Evolutionary conservation across 2,888 invertebrate species (phyloP).

Genomic region (Rhyacophila evoluta): DNA sequence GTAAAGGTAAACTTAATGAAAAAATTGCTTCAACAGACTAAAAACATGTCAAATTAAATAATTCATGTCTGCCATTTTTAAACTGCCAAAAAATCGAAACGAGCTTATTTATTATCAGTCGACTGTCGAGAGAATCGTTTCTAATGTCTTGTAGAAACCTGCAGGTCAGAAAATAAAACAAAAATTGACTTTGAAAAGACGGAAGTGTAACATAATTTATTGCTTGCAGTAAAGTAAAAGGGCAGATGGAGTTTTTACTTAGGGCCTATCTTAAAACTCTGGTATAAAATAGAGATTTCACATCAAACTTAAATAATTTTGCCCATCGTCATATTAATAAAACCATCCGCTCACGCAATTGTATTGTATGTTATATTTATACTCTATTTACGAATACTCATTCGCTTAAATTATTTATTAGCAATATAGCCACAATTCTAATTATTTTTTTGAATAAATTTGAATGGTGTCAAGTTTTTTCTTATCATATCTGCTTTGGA

Average conservation of each 20-base stretch:
- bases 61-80: background rate
- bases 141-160: slow-evolving; percentile 6
- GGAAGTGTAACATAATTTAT: slow-evolving; percentile 49
- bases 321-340: no score
- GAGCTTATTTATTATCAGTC: background rate
- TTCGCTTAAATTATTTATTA: no score
- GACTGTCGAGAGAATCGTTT: background rate
- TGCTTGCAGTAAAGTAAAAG: slow-evolving; percentile 19
- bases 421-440: no score
- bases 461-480: no score
- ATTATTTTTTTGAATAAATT: no score
- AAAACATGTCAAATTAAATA: slow-evolving; percentile 8
- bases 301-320: no score
- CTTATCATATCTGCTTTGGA: no score
- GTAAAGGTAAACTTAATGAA: no score
- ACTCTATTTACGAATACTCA: no score
- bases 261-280: background rate
- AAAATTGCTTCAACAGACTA: no score
- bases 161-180: slow-evolving; percentile 15
- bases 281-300: background rate
- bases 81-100: background rate
- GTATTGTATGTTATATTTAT: no score
- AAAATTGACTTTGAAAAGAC: slow-evolving; percentile 35
- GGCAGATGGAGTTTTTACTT: background rate
- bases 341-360: no score